A percentile compares a stretch with the other conserved stretches of the same genome.
These are phyloP conservation scores for Callionymus lyra DNA, from an alignment of 2,113 vertebrate species.

Conservation along the genomic window DNA sequence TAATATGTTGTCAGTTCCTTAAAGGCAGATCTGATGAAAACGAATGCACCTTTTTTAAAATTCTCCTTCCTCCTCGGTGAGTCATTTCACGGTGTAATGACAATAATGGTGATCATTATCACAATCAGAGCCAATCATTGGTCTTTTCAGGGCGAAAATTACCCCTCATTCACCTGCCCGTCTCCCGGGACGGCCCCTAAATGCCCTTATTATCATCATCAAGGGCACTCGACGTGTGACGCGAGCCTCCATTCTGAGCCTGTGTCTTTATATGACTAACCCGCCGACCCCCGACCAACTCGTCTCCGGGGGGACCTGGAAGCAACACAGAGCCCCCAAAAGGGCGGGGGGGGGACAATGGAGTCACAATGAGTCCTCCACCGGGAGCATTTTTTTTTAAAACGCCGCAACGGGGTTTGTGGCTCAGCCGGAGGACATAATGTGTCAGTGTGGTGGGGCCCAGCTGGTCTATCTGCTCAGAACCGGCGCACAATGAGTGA, in stretches of 20 bases:
- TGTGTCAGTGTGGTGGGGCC: constrained; percentile 55
- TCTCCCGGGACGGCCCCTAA: constrained; percentile 58
- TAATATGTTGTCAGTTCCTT: no score
- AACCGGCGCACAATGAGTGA: constrained; percentile 61
- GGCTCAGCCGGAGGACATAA: constrained; percentile 50
- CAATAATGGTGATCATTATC: constrained; percentile 66
- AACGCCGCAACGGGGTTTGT: constrained; percentile 33
- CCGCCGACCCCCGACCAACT: constrained; percentile 31
- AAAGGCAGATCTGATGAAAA: no score
- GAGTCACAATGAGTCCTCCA: constrained; percentile 38
- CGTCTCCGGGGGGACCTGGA: constrained; percentile 27
- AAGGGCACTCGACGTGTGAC: constrained; percentile 49
- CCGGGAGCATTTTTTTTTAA: constrained; percentile 38
- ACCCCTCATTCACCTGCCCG: constrained; percentile 62
- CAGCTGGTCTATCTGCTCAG: constrained; percentile 65
- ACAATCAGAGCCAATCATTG: constrained; percentile 65
- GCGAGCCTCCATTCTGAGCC: constrained; percentile 11
- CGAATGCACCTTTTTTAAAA: constrained; percentile 28
- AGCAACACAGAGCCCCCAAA: constrained; percentile 36
- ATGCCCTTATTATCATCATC: constrained; percentile 65
- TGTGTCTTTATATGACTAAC: constrained; percentile 32
- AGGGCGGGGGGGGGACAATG: constrained; percentile 49
- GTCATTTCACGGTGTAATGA: constrained; percentile 54
- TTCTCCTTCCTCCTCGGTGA: constrained; percentile 30
- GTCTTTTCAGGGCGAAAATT: constrained; percentile 65